phyloP scores from a whole-genome alignment of 1,140 invertebrate species.

The Globodera ellingtonae region DNA sequence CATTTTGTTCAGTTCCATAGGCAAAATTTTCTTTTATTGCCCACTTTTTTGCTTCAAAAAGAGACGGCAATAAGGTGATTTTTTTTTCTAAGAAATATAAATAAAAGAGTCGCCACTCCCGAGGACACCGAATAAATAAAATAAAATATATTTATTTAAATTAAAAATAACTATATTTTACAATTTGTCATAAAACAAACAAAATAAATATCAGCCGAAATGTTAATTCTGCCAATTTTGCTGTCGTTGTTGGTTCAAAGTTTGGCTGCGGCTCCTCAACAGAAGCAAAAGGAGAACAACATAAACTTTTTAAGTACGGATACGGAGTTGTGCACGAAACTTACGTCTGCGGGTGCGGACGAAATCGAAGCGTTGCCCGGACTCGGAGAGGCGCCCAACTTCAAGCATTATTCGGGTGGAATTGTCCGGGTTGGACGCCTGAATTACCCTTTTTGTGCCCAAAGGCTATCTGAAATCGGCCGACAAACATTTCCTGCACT shows the following conservation, averaged over 20 bases:
- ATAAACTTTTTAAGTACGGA: background rate
- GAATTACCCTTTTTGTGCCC: background rate
- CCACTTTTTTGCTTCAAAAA: too few relatives aligned
- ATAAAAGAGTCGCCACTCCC: too few relatives aligned
- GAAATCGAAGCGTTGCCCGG: slow-evolving; percentile 50
- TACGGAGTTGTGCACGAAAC: background rate
- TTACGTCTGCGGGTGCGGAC: slow-evolving; percentile 13
- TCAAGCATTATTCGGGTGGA: slow-evolving; percentile 60
- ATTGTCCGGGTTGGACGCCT: slow-evolving; percentile 26
- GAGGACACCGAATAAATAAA: too few relatives aligned
- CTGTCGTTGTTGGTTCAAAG: background rate
- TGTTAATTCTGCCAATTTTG: background rate
- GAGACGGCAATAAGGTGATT: too few relatives aligned
- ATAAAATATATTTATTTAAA: too few relatives aligned
- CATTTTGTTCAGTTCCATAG: too few relatives aligned
- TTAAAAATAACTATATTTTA: too few relatives aligned
- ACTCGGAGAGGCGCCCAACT: slow-evolving; percentile 49
- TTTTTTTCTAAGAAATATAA: too few relatives aligned
- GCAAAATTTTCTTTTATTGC: too few relatives aligned
- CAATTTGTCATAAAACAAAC: background rate
- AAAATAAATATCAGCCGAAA: background rate
- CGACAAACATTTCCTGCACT: slow-evolving; percentile 52
- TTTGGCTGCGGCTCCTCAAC: background rate
- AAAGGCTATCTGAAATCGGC: slow-evolving; percentile 18
- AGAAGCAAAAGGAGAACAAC: background rate